These are phyloP conservation scores for Criorhina ranunculi DNA, from an alignment of 2,888 invertebrate species.

Conservation along the genomic window DNA sequence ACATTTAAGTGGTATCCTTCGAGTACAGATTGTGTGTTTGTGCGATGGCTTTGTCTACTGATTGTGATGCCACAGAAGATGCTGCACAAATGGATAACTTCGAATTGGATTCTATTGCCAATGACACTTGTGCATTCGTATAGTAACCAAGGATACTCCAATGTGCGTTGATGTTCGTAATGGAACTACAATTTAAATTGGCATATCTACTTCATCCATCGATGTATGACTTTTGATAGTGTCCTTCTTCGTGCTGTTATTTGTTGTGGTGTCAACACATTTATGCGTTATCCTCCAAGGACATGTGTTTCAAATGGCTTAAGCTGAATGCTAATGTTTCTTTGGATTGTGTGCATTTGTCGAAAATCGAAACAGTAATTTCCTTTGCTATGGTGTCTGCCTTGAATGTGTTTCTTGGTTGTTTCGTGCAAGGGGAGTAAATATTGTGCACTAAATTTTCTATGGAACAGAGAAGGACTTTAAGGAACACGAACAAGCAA, in stretches of 20 bases:
- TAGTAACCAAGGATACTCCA: slow-evolving; percentile 22
- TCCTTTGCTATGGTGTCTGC: slow-evolving; percentile 27
- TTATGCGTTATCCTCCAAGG: slow-evolving; percentile 40
- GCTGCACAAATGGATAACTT: slow-evolving; percentile 13
- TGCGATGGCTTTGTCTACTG: slow-evolving; percentile 5
- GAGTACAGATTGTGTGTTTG: background rate
- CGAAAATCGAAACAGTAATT: slow-evolving; percentile 51
- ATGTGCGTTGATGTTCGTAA: slow-evolving; percentile 28
- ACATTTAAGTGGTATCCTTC: background rate
- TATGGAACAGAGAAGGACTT: background rate
- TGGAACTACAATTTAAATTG: slow-evolving; percentile 29
- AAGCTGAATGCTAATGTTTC: slow-evolving; percentile 5
- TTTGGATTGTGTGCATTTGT: slow-evolving; percentile 5
- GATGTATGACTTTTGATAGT: slow-evolving; percentile 15
- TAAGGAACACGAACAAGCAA: background rate
- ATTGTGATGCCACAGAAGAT: slow-evolving; percentile 27
- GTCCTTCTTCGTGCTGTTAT: slow-evolving; percentile 6
- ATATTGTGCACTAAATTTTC: background rate
- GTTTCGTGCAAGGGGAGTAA: slow-evolving; percentile 14
- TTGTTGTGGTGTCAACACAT: slow-evolving; percentile 9
- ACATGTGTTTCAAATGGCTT: background rate
- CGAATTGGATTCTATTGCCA: slow-evolving; percentile 15
- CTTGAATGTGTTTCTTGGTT: slow-evolving; percentile 40
- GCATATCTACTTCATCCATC: slow-evolving; percentile 7
- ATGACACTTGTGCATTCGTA: background rate